phyloP scores from a whole-genome alignment of 2,888 invertebrate species.

The Trachelus tabidus region DNA sequence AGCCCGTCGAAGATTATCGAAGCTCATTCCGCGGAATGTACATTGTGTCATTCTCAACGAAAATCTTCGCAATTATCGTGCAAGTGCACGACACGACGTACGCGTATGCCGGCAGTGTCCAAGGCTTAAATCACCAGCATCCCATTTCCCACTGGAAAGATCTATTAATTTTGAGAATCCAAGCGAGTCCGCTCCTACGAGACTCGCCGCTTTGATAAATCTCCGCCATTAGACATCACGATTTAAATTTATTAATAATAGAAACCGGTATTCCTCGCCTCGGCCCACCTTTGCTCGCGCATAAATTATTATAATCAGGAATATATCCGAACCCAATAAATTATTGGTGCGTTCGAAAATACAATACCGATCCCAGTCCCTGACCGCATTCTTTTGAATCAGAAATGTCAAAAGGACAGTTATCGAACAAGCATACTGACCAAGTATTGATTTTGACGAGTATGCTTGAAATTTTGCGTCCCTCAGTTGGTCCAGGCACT shows the following conservation, averaged over 20 bases:
- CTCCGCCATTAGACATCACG: slow-evolving; percentile 40
- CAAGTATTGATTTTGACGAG: background rate
- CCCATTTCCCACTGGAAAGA: slow-evolving; percentile 23
- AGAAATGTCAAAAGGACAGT: background rate
- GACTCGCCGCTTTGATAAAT: slow-evolving; percentile 44
- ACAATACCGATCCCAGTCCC: slow-evolving; percentile 5
- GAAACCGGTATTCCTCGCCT: slow-evolving; percentile 50
- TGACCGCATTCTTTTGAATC: background rate
- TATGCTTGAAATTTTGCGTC: background rate
- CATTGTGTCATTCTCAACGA: background rate
- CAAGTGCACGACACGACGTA: background rate
- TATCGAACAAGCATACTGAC: background rate
- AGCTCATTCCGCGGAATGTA: background rate
- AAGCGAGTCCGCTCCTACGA: slow-evolving; percentile 26
- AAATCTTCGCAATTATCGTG: background rate
- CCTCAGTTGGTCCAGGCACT: background rate
- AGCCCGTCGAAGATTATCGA: background rate
- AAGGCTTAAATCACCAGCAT: slow-evolving; percentile 20
- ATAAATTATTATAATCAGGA: slow-evolving; percentile 59
- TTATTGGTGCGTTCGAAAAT: slow-evolving; percentile 37
- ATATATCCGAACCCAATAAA: slow-evolving; percentile 55
- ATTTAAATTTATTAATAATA: slow-evolving; percentile 62
- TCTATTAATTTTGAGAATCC: slow-evolving; percentile 23
- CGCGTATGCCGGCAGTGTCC: slow-evolving; percentile 1
- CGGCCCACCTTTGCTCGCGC: slow-evolving; percentile 32